These are phyloP conservation scores for Sinocyclocheilus anophthalmus DNA, from an alignment of 2,113 vertebrate genomes.

Conservation along the genomic window DNA sequence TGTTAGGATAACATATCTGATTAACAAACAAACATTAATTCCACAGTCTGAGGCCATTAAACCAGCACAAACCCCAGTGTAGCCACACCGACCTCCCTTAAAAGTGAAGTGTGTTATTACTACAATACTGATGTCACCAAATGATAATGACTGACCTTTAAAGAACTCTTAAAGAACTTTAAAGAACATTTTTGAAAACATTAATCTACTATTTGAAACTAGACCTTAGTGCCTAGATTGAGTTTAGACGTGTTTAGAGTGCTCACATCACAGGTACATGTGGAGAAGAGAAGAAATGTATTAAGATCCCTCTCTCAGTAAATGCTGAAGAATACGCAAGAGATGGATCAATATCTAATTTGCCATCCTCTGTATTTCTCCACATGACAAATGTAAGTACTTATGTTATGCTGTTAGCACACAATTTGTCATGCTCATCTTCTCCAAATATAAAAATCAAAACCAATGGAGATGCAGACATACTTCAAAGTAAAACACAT, in stretches of 20 bases:
- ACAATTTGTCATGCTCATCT: conserved; percentile 6
- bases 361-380: conserved; percentile 27
- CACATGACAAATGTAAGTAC: conserved; percentile 1
- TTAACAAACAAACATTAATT: not conserved
- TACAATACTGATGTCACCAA: not conserved
- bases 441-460: not conserved
- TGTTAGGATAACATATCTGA: not conserved
- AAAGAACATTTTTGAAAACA: not conserved
- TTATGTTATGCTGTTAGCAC: conserved; percentile 3
- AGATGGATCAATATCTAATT: conserved; percentile 52
- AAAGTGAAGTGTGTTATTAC: not conserved
- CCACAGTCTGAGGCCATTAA: not conserved
- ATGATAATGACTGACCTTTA: not conserved
- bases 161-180: not conserved
- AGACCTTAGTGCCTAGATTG: not conserved
- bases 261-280: not conserved
- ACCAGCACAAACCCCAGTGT: not conserved
- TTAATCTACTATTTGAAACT: not conserved
- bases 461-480: not conserved
- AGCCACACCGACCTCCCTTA: not conserved
- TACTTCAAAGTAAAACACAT: not conserved
- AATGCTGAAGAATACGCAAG: conserved; percentile 19
- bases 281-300: not conserved
- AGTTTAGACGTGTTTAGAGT: not conserved
- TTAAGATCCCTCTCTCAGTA: conserved; percentile 12